These are phyloP conservation scores for Percopsis transmontana DNA, from an alignment of 2,113 vertebrate genomes.

Conservation along the genomic window DNA sequence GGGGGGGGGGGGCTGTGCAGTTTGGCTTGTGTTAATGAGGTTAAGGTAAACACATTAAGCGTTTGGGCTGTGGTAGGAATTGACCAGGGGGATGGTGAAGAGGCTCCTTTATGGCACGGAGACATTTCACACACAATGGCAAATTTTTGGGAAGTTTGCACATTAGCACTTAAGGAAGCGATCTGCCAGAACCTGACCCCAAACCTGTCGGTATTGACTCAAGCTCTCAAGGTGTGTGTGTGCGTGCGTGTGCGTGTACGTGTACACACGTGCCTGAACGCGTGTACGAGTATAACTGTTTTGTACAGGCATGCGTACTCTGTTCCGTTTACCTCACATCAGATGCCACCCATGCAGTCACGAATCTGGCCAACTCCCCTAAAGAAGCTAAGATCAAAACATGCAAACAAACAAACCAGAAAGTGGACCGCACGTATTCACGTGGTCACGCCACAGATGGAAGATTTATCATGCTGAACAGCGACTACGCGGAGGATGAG, in stretches of 20 bases:
- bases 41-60: slow-evolving; percentile 63
- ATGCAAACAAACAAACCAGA: slow-evolving; percentile 20
- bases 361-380: slow-evolving; percentile 29
- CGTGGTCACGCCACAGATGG: slow-evolving; percentile 63
- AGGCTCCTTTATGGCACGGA: slow-evolving; percentile 47
- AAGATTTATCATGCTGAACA: slow-evolving; percentile 38
- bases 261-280: slow-evolving; percentile 35
- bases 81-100: slow-evolving; percentile 30
- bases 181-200: slow-evolving; percentile 43
- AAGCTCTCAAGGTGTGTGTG: slow-evolving; percentile 36
- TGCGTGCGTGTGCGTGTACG: slow-evolving; percentile 11
- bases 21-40: slow-evolving; percentile 49
- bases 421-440: slow-evolving; percentile 68
- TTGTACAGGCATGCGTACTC: background rate
- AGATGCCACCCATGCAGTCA: slow-evolving; percentile 56
- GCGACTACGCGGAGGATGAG: slow-evolving; percentile 33
- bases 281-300: background rate
- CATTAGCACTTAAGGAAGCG: slow-evolving; percentile 69
- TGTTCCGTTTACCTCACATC: slow-evolving; percentile 29
- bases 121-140: slow-evolving; percentile 58
- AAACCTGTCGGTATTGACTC: slow-evolving; percentile 46
- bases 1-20: slow-evolving; percentile 33
- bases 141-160: slow-evolving; percentile 63
- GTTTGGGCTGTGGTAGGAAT: slow-evolving; percentile 48
- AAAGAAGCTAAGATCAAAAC: slow-evolving; percentile 42